A percentile compares a stretch with the other conserved stretches of the same genome.
Conservation (phyloP, 2,113 vertebrate genomes). For the Phrynosoma platyrhinos region DNA sequence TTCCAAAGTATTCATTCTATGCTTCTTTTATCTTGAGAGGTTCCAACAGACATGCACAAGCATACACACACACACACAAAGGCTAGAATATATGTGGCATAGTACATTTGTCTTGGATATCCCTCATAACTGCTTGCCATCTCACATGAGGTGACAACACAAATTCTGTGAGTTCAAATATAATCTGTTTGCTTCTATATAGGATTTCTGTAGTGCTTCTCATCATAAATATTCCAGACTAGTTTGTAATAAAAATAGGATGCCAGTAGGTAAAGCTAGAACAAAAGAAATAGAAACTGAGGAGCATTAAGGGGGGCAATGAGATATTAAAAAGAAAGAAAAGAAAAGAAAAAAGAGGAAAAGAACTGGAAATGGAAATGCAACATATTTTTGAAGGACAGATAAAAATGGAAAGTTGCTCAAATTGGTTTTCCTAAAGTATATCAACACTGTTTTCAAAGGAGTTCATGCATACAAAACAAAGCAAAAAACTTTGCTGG, state of each 20-base stretch:
- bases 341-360: too few relatives aligned
- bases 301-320: too few relatives aligned
- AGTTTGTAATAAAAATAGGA: neutral
- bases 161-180: neutral
- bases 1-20: constrained; percentile 22
- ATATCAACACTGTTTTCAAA: neutral
- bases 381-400: too few relatives aligned
- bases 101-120: neutral
- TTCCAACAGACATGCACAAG: neutral
- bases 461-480: neutral
- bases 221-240: neutral
- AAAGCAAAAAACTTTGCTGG: too few relatives aligned
- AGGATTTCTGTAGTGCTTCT: neutral
- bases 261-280: neutral
- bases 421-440: neutral
- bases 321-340: too few relatives aligned
- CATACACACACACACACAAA: neutral
- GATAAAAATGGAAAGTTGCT: neutral
- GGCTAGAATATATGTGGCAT: neutral
- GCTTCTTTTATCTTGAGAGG: constrained; percentile 19
- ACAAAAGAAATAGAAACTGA: neutral
- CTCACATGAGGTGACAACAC: neutral
- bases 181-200: neutral
- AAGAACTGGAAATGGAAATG: neutral
- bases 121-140: neutral